Conservation (phyloP, 2,888 invertebrate species). For the Hydrotaea cyrtoneurina region DNA sequence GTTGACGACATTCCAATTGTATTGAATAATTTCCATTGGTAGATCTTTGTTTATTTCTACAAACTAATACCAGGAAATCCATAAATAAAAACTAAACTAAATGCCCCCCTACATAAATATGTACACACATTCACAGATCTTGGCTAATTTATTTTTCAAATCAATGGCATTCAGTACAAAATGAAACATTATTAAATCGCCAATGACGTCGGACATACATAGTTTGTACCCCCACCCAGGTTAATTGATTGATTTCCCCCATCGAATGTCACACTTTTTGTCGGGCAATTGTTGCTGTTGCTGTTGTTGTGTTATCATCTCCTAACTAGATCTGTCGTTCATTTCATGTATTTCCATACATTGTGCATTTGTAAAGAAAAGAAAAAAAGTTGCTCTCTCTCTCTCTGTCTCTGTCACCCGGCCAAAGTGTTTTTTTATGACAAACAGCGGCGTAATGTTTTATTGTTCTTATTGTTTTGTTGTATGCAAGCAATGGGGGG, state of each 20-base stretch:
- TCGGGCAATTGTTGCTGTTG: not conserved
- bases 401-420: not conserved
- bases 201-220: not conserved
- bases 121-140: too few relatives aligned
- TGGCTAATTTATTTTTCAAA: too few relatives aligned
- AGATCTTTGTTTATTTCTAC: too few relatives aligned
- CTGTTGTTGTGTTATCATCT: too few relatives aligned
- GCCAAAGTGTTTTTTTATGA: not conserved
- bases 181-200: not conserved
- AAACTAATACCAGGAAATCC: too few relatives aligned
- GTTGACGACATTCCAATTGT: too few relatives aligned
- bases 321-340: too few relatives aligned
- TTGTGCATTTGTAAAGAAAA: not conserved
- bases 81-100: too few relatives aligned
- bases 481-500: not conserved
- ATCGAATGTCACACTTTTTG: not conserved
- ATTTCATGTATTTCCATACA: not conserved
- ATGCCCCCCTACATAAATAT: too few relatives aligned
- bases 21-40: too few relatives aligned
- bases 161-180: too few relatives aligned
- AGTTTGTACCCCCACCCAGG: not conserved
- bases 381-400: too few relatives aligned
- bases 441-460: not conserved
- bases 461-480: not conserved
- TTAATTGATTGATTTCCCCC: conserved; percentile 1